These are phyloP conservation scores for Ophion obscuratus DNA, from an alignment of 2,888 invertebrate species.

Conservation along the genomic window DNA sequence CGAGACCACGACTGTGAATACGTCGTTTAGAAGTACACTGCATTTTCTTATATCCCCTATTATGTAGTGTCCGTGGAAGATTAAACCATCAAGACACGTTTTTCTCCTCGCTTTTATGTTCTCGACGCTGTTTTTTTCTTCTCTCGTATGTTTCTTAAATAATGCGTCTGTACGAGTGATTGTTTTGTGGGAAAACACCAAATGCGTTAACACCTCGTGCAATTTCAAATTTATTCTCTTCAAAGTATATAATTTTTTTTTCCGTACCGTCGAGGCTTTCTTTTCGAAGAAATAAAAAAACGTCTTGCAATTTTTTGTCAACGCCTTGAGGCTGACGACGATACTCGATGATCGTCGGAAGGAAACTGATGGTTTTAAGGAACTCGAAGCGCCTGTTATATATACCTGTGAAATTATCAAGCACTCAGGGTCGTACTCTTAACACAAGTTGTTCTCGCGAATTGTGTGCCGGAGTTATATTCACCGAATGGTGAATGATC, in stretches of 20 bases:
- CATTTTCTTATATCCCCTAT: slow-evolving; percentile 58
- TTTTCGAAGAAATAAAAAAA: neutral
- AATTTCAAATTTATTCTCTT: neutral
- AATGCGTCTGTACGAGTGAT: neutral
- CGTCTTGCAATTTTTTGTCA: neutral
- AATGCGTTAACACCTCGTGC: neutral
- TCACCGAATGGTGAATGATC: slow-evolving; percentile 10
- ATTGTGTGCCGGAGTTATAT: slow-evolving; percentile 21
- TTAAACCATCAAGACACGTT: slow-evolving; percentile 18
- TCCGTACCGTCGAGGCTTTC: neutral
- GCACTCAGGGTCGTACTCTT: slow-evolving; percentile 43
- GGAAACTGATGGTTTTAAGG: slow-evolving; percentile 50
- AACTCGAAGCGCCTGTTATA: slow-evolving; percentile 33
- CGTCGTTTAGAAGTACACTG: slow-evolving; percentile 68
- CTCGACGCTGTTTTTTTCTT: neutral
- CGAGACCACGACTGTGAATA: slow-evolving; percentile 73
- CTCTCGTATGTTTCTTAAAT: neutral
- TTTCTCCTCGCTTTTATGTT: slow-evolving; percentile 15
- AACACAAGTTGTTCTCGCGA: slow-evolving; percentile 17
- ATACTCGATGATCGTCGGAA: slow-evolving; percentile 18
- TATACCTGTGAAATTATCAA: slow-evolving; percentile 61
- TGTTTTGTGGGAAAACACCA: neutral
- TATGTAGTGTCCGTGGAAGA: neutral
- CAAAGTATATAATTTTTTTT: neutral
- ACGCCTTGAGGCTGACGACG: neutral